Evolutionary conservation across 2,888 invertebrate species (phyloP).

Genomic region (Octodonta nipae): DNA sequence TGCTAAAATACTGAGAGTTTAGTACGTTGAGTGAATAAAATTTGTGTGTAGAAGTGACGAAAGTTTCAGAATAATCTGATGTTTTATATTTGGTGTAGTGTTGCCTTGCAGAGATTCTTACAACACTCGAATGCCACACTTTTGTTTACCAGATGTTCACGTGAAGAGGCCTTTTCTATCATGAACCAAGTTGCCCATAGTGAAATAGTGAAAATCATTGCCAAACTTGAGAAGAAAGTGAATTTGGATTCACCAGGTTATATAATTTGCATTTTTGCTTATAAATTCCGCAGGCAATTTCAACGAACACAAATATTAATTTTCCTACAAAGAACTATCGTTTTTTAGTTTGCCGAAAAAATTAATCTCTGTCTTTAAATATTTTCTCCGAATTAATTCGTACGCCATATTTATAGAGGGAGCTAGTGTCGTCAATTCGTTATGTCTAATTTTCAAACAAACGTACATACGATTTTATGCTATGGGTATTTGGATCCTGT

Average conservation of each 20-base stretch:
- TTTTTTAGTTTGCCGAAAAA: too few relatives aligned
- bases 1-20: neutral
- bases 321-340: too few relatives aligned
- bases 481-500: too few relatives aligned
- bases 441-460: too few relatives aligned
- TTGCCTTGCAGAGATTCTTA: slow-evolving; percentile 11
- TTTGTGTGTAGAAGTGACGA: neutral
- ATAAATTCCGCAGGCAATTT: neutral
- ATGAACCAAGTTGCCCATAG: slow-evolving; percentile 14
- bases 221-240: slow-evolving; percentile 14
- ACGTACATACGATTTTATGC: too few relatives aligned
- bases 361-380: too few relatives aligned
- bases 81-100: slow-evolving; percentile 12
- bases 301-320: too few relatives aligned
- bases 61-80: slow-evolving; percentile 10
- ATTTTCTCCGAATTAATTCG: too few relatives aligned
- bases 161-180: slow-evolving; percentile 9
- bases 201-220: slow-evolving; percentile 15
- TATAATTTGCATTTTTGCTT: slow-evolving; percentile 4
- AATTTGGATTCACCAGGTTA: slow-evolving; percentile 11
- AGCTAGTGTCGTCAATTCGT: too few relatives aligned
- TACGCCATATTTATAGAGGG: too few relatives aligned
- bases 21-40: slow-evolving; percentile 4
- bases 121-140: slow-evolving; percentile 8
- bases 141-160: slow-evolving; percentile 11